Evolutionary conservation across 1,140 invertebrate species (phyloP).

Genomic region (Coenobita brevimanus): DNA sequence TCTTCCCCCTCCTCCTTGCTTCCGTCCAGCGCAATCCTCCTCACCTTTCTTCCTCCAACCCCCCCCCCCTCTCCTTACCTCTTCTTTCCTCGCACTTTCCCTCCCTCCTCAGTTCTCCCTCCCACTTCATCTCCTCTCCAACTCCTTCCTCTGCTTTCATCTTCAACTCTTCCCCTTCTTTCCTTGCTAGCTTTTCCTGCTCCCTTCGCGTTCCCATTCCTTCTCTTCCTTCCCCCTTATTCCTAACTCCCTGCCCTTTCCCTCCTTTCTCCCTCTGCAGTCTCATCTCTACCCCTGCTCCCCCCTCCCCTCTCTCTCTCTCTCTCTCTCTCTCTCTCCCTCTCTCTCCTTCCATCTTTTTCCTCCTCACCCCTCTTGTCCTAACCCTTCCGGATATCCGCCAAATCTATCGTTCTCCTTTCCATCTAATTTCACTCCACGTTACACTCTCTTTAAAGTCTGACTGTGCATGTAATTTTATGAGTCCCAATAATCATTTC

Average conservation of each 20-base stretch:
- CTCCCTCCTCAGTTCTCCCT: neutral
- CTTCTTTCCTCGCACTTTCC: neutral
- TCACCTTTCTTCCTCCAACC: neutral
- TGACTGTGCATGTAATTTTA: too few relatives aligned
- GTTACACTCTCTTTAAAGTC: neutral
- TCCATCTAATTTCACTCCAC: neutral
- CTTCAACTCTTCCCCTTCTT: constrained; percentile 16
- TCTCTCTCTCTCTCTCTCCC: neutral
- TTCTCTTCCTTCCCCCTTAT: constrained; percentile 25
- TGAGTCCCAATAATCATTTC: too few relatives aligned
- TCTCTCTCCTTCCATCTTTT: neutral
- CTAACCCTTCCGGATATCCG: too few relatives aligned
- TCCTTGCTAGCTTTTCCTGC: constrained; percentile 7
- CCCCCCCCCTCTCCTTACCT: neutral
- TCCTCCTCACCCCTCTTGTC: neutral
- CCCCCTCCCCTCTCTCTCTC: neutral
- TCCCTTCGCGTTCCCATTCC: neutral
- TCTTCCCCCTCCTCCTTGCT: neutral
- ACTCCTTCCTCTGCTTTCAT: too few relatives aligned
- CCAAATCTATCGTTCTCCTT: too few relatives aligned
- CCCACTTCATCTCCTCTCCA: too few relatives aligned
- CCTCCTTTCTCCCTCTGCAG: neutral
- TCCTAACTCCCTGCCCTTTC: neutral
- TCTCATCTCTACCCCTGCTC: too few relatives aligned
- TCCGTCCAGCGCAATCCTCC: neutral